Percentiles rank a stretch among this genome's conserved stretches.
These are phyloP conservation scores for Cyaniris semiargus DNA, from an alignment of 2,888 invertebrate species.

Conservation along the genomic window DNA sequence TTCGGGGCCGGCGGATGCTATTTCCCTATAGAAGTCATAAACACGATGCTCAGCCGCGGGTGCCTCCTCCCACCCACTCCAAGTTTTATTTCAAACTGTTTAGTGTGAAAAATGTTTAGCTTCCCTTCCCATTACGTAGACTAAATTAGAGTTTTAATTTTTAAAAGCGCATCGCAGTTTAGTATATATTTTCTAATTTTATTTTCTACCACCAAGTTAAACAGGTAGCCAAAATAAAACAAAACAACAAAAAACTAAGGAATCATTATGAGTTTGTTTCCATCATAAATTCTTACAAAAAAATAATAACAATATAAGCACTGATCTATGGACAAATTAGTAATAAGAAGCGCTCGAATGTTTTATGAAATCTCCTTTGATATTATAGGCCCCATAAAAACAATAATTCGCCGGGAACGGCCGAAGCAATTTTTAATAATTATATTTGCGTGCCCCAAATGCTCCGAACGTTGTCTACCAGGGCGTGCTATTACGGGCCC, in stretches of 20 bases:
- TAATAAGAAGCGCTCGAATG: slow-evolving; percentile 18
- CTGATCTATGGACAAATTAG: not conserved
- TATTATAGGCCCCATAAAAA: slow-evolving; percentile 48
- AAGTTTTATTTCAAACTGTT: slow-evolving; percentile 57
- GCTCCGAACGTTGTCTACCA: slow-evolving; percentile 58
- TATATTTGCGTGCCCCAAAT: slow-evolving; percentile 61
- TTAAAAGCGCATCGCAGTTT: slow-evolving; percentile 48
- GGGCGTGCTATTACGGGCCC: slow-evolving; percentile 69
- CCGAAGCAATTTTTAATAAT: slow-evolving; percentile 78
- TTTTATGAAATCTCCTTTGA: slow-evolving; percentile 28
- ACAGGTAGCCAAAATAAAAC: not conserved
- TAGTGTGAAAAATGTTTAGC: slow-evolving; percentile 58
- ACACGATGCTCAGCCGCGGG: slow-evolving; percentile 60
- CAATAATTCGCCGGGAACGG: slow-evolving; percentile 59
- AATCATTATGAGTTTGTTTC: not conserved
- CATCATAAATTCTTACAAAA: not conserved
- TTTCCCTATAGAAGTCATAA: slow-evolving; percentile 80
- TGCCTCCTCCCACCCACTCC: slow-evolving; percentile 38
- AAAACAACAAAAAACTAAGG: no score
- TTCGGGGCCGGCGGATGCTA: slow-evolving; percentile 59
- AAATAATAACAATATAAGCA: not conserved
- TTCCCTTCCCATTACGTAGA: slow-evolving; percentile 61
- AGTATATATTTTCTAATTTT: not conserved
- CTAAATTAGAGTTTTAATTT: slow-evolving; percentile 64
- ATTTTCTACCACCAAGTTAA: not conserved